Base-by-base conservation (phyloP, 2,888 invertebrate species). In the Stramonita haemastoma region DNA sequence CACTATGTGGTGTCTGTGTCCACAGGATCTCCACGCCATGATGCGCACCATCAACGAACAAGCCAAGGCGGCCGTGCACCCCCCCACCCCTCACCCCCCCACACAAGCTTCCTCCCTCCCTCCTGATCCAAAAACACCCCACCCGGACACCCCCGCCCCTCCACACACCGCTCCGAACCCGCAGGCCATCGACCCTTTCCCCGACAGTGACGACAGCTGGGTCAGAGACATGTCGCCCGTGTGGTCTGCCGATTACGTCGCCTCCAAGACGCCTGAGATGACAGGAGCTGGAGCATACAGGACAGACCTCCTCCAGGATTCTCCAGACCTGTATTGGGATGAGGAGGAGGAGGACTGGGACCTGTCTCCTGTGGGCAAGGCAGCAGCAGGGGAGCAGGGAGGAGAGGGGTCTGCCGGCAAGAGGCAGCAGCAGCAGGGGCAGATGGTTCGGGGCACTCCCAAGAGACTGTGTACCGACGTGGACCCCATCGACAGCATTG, bases 201-300 rank as follows among this genome's bases (percentile, higher is more conserved):
- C 57, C 11, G 90, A 91, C 90, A 90, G 91, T 60, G 89, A 90
- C 57, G 91, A 91, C 85, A 91, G 91, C 83, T 91, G 91, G 91
- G 60, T 91, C 22, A 19, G 73, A 13, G 56, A 87, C 32, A 57
- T 87, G 85, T 81, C 85, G 22, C 36, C 83, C 4, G 56, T 73
- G 56, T 81, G 81, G 87, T 22, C 29, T 2, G 56, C 56, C 2
- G 87, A 84, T 8, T 17, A 83, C n/a, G 26, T 32, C 0, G 32
- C 83, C n/a, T 29, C 57, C n/a, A 85, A 29, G 46, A 83, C n/a
- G 29, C 57, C 86, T n/a, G 36, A 22, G 57, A 17, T 36, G 8
- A n/a, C 46, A n/a, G 70, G 19, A 81, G 66, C n/a, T 29, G 73
- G 0, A 29, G 26, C 22, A 77, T 57, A 0, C 32, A 34, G 46